phyloP scores from a whole-genome alignment of 2,797 vertebrate genomes.

The Brotula barbata region DNA sequence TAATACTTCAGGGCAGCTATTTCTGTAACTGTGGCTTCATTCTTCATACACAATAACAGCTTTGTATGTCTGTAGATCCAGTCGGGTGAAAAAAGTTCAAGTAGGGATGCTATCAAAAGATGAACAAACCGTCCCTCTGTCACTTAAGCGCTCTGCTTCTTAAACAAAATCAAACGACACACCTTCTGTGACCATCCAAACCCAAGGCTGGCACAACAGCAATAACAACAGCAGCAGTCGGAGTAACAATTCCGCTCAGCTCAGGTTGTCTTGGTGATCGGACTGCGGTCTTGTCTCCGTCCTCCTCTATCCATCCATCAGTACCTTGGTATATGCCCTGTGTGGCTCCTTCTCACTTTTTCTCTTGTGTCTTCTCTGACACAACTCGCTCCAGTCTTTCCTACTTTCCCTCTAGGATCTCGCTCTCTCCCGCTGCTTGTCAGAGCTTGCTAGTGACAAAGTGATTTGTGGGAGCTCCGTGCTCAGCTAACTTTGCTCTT shows the following conservation, averaged over 20 bases:
- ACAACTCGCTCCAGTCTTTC: constrained; percentile 41
- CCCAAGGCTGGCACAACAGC: constrained; percentile 31
- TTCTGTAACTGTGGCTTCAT: constrained; percentile 26
- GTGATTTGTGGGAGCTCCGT: constrained; percentile 74
- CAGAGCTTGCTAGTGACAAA: constrained; percentile 79
- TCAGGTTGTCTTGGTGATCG: constrained; percentile 45
- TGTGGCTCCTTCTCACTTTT: constrained; percentile 55
- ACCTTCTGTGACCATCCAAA: constrained; percentile 56
- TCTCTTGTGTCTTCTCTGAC: constrained; percentile 45
- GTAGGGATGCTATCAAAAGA: constrained; percentile 1
- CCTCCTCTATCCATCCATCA: constrained; percentile 61
- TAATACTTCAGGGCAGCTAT: constrained; percentile 35
- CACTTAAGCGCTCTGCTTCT: constrained; percentile 21
- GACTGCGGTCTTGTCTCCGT: constrained; percentile 48
- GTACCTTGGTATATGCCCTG: constrained; percentile 49
- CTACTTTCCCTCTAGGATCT: constrained; percentile 32
- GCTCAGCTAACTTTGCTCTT: constrained; percentile 69
- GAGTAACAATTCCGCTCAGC: constrained; percentile 49
- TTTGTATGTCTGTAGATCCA: neutral
- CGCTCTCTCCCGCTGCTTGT: constrained; percentile 65
- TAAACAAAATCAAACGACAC: constrained; percentile 36
- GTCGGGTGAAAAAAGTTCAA: constrained; percentile 35
- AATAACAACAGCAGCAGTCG: constrained; percentile 42
- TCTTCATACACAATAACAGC: constrained; percentile 22
- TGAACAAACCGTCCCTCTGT: neutral